A percentile compares a stretch with the other conserved stretches of the same genome.
phyloP scores from a whole-genome alignment of 1,140 invertebrate species.

The Ericerus pela region DNA sequence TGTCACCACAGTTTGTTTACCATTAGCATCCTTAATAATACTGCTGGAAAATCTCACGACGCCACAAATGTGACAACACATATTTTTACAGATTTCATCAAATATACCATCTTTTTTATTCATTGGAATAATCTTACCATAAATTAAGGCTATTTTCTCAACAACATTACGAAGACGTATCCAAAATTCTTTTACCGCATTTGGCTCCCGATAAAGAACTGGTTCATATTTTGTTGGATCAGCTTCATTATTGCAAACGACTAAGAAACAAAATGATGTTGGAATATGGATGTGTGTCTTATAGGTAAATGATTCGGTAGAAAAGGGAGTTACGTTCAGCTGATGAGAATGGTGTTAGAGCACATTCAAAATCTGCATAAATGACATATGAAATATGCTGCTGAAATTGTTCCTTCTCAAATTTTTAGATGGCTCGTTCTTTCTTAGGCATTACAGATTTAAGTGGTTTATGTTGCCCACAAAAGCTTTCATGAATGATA shows the following conservation, averaged over 20 bases:
- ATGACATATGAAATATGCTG: accelerated
- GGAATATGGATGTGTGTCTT: neutral
- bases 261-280: neutral
- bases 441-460: neutral
- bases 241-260: neutral
- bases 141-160: too few species aligned
- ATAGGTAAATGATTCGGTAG: neutral
- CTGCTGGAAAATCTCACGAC: too few species aligned
- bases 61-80: too few species aligned
- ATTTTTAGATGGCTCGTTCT: neutral
- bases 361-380: too few species aligned
- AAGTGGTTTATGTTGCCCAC: neutral
- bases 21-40: too few species aligned
- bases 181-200: too few species aligned
- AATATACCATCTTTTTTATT: neutral
- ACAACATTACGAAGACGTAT: too few species aligned
- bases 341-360: too few species aligned
- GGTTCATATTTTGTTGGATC: neutral
- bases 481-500: neutral
- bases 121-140: too few species aligned
- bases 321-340: neutral
- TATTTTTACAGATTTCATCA: too few species aligned
- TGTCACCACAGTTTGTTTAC: too few species aligned
- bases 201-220: too few species aligned
- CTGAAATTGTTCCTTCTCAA: neutral